phyloP scores from a whole-genome alignment of 2,113 vertebrate genomes.

The Ailuropoda melanoleuca region DNA sequence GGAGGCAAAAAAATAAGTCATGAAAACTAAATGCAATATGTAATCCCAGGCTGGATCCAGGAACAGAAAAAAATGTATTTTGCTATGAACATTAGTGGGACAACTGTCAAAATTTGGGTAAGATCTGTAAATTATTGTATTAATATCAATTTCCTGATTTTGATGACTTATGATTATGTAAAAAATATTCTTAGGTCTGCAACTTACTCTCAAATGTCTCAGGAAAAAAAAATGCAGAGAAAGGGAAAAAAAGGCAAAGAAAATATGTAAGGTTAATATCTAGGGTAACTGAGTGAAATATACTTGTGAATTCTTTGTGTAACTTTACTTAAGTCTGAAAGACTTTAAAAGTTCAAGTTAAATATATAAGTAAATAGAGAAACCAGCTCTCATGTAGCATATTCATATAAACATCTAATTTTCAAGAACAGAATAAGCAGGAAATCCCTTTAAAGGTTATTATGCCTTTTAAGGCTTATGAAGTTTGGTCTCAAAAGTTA shows the following conservation, averaged over 20 bases:
- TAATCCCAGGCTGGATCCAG: not conserved
- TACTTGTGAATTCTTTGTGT: not conserved
- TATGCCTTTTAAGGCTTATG: not conserved
- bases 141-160: not conserved
- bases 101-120: not conserved
- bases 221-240: not conserved
- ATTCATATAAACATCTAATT: not conserved
- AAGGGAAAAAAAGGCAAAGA: not conserved
- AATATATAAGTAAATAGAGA: not conserved
- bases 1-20: not conserved
- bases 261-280: not conserved
- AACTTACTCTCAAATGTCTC: slow-evolving; percentile 26
- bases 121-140: not conserved
- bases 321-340: slow-evolving; percentile 19
- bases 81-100: not conserved
- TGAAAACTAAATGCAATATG: not conserved
- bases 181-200: not conserved
- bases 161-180: not conserved
- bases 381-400: not conserved
- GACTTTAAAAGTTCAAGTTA: slow-evolving; percentile 1
- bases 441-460: not conserved
- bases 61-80: not conserved
- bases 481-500: slow-evolving; percentile 72
- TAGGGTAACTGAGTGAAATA: not conserved
- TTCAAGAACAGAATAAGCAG: not conserved